Conservation (phyloP, 2,797 vertebrate genomes). For the Cryptoblepharus egeriae region DNA sequence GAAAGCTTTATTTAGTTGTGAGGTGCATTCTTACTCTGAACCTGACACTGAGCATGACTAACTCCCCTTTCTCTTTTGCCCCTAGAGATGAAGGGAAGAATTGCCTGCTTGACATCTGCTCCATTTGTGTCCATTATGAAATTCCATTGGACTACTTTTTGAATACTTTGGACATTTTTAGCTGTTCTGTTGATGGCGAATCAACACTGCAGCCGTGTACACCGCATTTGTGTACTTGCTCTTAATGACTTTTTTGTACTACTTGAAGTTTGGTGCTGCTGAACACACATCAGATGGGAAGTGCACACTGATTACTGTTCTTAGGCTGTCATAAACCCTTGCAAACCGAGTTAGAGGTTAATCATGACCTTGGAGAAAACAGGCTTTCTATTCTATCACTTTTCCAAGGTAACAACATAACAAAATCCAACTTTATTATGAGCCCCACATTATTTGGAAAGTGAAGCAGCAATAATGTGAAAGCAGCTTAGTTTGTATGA, state of each 20-base stretch:
- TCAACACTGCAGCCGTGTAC: too few relatives aligned
- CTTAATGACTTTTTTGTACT: background rate
- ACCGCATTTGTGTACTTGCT: too few relatives aligned
- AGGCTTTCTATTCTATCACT: background rate
- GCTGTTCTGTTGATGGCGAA: background rate
- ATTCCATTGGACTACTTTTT: too few relatives aligned
- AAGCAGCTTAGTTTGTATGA: background rate
- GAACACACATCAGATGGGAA: background rate
- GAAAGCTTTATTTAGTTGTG: too few relatives aligned
- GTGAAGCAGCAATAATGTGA: background rate
- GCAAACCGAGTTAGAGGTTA: background rate
- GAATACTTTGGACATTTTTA: background rate
- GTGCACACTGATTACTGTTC: background rate
- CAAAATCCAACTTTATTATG: background rate
- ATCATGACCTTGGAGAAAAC: background rate
- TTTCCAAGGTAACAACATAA: background rate
- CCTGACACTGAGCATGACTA: background rate
- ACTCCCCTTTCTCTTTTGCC: constrained; percentile 15
- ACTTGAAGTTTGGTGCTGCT: constrained; percentile 11
- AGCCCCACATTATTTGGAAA: background rate
- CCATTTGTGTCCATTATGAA: background rate
- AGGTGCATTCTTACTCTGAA: too few relatives aligned
- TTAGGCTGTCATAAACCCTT: background rate
- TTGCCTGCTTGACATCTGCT: background rate
- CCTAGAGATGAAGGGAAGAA: constrained; percentile 32